Evolutionary conservation across 2,888 invertebrate genomes (phyloP).

Genomic region (Pheosia tremula): DNA sequence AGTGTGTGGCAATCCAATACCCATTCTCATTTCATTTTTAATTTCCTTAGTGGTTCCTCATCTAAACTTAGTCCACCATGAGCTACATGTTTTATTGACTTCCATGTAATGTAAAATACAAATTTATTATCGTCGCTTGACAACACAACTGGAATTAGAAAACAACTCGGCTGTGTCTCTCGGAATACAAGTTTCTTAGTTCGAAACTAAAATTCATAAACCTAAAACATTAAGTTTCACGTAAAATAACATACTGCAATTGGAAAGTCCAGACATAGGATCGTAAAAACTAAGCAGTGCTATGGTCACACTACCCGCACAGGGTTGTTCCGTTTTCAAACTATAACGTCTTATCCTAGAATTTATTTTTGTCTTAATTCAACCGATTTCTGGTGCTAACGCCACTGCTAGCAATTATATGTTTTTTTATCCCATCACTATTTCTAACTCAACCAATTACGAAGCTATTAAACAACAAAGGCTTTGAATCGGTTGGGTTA

Average conservation of each 20-base stretch:
- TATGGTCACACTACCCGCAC: conserved; percentile 20
- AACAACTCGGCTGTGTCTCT: background rate
- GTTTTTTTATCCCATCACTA: no score
- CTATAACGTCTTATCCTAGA: no score
- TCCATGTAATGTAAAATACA: background rate
- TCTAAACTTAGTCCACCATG: background rate
- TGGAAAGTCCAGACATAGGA: conserved; percentile 43
- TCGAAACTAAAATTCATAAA: conserved; percentile 50
- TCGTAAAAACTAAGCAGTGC: conserved; percentile 63
- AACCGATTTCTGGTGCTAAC: no score
- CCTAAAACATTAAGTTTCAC: conserved; percentile 57
- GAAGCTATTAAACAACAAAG: no score
- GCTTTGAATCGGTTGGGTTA: no score
- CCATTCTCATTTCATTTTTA: no score
- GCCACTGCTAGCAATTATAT: no score
- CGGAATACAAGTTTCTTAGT: background rate
- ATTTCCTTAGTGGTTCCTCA: background rate
- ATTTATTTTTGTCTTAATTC: no score
- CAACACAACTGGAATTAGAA: conserved; percentile 3
- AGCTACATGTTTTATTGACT: background rate
- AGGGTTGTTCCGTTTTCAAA: no score
- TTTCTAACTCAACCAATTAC: no score
- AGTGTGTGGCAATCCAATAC: no score
- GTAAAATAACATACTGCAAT: conserved; percentile 55
- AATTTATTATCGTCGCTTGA: background rate